phyloP scores from a whole-genome alignment of 2,888 invertebrate species.

The Vannuccia rotundouncinata region DNA sequence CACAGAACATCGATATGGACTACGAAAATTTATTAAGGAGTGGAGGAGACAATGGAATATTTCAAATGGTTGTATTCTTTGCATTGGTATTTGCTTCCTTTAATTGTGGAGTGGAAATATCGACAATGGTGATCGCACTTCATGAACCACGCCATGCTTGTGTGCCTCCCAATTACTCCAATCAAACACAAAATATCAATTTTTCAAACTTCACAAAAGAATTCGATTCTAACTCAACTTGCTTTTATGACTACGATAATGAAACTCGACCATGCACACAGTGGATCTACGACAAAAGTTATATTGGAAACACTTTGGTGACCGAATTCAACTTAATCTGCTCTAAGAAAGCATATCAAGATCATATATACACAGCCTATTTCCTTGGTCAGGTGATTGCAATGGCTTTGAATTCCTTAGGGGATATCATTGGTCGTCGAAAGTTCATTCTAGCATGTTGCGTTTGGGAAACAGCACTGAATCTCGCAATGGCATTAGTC shows the following conservation, averaged over 20 bases:
- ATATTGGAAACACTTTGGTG: background rate
- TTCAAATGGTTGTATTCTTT: background rate
- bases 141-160: background rate
- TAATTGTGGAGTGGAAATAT: background rate
- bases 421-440: constrained; percentile 14
- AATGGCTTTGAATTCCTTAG: constrained; percentile 2
- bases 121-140: background rate
- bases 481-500: background rate
- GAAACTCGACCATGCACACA: background rate
- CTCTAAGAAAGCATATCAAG: background rate
- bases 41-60: background rate
- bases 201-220: background rate
- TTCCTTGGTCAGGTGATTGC: background rate
- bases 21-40: background rate
- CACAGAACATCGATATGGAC: no score
- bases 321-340: background rate
- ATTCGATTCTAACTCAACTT: background rate
- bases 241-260: background rate
- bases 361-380: background rate
- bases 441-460: background rate
- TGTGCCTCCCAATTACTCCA: background rate
- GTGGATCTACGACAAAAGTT: background rate
- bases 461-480: background rate
- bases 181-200: background rate
- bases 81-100: background rate